Evolutionary conservation across 2,113 vertebrate genomes (phyloP), one percentile per base, ranked within the genome.

Genomic region (Syngnathus scovelli): DNA sequence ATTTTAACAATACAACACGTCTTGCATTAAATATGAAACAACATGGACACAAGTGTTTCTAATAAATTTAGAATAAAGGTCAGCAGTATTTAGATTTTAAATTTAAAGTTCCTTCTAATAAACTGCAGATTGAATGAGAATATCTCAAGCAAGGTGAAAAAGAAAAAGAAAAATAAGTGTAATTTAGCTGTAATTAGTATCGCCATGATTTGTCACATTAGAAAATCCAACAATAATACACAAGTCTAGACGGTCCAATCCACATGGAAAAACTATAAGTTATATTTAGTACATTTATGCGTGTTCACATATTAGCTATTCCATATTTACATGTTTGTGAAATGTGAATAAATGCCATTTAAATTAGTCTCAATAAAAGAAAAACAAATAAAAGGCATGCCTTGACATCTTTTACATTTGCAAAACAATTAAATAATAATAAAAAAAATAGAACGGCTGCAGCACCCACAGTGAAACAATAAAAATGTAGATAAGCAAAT

Each of bases 401-500:
- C 64, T 64, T 56, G 70, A 78, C 70, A 72, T 81, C 84, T 64
- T 85, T 82, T 77, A 76, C 73, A 76, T 75, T 77, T 85, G 54
- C 67, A 76, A 69, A 65, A 63, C 49, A 77, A 74, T 81, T 81
- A 78, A 83, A 83, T 80, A 72, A 83, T 78, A 72, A 83, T 72
- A 48, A 84, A 88, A 87, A 83, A 85, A 80, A 82, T 85, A 85
- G 83, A 89, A 3, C 1, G 43, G 83, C 85, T 80, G 70, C 71
- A 55, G 83, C 48, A 41, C 60, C 44, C 65, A 61, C 54, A 61
- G 66, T 66, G 71, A 76, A 81, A 80, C 63, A 71, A 76, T 64
- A 73, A 66, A 73, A 61, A 64, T 66, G 67, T 60, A 41, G 27
- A 18, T 41, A 37, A 56, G 36, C 18, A 44, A 54, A 46, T 49